Evolutionary conservation across 2,113 vertebrate species (phyloP), one percentile per base, ranked within the genome.

Genomic region (Canis aureus): DNA sequence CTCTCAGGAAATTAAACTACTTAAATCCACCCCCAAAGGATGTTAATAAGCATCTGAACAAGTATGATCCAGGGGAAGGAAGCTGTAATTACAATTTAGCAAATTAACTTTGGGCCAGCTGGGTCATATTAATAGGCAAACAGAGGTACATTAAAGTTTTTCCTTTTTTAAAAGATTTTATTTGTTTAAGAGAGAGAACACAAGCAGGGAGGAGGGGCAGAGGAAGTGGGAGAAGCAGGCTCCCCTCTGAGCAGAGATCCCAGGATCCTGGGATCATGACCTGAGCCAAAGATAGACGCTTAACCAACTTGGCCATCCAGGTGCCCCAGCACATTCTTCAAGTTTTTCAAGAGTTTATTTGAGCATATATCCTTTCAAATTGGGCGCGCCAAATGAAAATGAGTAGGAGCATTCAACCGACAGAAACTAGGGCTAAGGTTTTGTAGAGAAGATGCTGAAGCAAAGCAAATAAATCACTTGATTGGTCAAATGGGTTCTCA

Each of bases 321-420:
- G 60, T 3, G 60, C 60, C 8, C 22, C 23, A 43, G 43, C 43
- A 43, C 43, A 43, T 35, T 35, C 35, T 43, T 43, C 43, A 43
- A 43, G 43, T 43, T 43, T 43, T 74, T n/a, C 67, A 64, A 3
- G 3, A 11, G n/a, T 57, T 94, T 49, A 51, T 60, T 27, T 51
- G 62, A 25, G 11, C 53, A 3, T 35, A 59, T 4, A 9, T n/a
- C 0, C 13, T 20, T 32, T 67, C 11, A 2, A 69, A 35, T n/a
- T 2, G 7, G 25, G 9, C 60, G 27, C 51, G 10, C 67, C 43
- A 29, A 73, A 29, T 60, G 17, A 49, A 82, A 53, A 27, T 83
- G 7, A 25, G 32, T 43, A 59, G 51, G 27, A 11, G 38, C 3
- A 3, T 11, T 11, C 43, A 5, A 0, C 66, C 0, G 4, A 16